Evolutionary conservation across 2,797 vertebrate genomes (phyloP).

Genomic region (Arctocebus calabarensis): DNA sequence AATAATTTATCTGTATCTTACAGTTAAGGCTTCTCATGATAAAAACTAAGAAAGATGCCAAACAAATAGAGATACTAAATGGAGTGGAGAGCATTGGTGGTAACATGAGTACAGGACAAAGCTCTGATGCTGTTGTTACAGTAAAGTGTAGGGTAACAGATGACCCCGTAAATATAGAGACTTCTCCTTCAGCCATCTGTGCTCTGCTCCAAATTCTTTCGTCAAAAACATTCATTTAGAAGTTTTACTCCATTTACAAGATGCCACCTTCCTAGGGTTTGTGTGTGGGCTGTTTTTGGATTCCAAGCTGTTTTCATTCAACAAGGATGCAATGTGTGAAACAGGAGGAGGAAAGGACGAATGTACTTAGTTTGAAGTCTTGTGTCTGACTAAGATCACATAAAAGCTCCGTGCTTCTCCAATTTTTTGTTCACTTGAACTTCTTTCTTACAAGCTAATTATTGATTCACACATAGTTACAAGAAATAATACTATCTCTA

Average conservation of each 20-base stretch:
- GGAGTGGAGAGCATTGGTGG: neutral
- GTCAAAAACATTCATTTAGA: conserved; percentile 43
- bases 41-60: neutral
- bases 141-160: conserved; percentile 25
- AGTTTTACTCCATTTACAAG: conserved; percentile 13
- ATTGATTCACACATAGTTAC: neutral
- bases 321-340: neutral
- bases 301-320: neutral
- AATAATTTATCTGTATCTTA: conserved; percentile 21
- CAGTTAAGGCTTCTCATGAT: neutral
- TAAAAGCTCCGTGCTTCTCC: neutral
- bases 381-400: neutral
- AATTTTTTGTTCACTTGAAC: neutral
- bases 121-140: neutral
- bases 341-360: neutral
- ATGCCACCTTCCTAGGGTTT: neutral
- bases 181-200: conserved; percentile 58
- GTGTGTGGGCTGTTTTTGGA: neutral
- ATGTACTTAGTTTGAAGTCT: neutral
- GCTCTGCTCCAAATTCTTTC: neutral
- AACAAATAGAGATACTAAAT: neutral
- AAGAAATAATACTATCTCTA: neutral
- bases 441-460: neutral
- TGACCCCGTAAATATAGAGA: neutral
- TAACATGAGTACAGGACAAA: neutral